These are phyloP conservation scores for Pimpla rufipes DNA, from an alignment of 2,888 invertebrate genomes.

Conservation along the genomic window DNA sequence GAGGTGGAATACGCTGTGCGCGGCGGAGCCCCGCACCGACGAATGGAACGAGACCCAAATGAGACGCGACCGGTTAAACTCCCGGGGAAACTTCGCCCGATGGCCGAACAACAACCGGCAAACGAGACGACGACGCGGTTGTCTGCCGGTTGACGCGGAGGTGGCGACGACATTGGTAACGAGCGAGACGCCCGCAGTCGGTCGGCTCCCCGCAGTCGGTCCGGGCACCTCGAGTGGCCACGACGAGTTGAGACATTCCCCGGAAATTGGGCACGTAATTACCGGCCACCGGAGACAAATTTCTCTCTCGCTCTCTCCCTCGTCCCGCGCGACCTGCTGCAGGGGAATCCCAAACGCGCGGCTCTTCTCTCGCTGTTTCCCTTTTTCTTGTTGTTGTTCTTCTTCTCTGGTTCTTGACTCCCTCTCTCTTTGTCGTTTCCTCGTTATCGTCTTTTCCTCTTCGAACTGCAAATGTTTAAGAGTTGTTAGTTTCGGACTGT, in stretches of 20 bases:
- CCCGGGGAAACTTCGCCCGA: neutral
- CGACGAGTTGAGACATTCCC: conserved; percentile 69
- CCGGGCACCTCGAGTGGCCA: conserved; percentile 28
- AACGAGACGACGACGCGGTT: too few relatives aligned
- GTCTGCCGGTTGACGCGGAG: neutral
- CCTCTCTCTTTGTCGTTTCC: too few relatives aligned
- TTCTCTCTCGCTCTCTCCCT: conserved; percentile 62
- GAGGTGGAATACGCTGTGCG: too few relatives aligned
- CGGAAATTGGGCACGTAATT: conserved; percentile 73
- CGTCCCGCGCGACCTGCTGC: too few relatives aligned
- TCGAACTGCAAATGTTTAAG: too few relatives aligned
- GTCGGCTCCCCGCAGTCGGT: conserved; percentile 1
- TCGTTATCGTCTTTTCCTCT: too few relatives aligned
- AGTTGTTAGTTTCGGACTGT: too few relatives aligned
- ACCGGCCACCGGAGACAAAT: conserved; percentile 71
- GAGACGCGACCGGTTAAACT: neutral
- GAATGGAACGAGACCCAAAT: conserved; percentile 1
- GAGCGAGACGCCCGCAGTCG: too few relatives aligned
- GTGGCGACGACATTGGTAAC: conserved; percentile 46
- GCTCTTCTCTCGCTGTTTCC: too few relatives aligned
- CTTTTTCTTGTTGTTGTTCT: too few relatives aligned
- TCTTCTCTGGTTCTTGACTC: too few relatives aligned
- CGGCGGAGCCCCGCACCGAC: too few relatives aligned
- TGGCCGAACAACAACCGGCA: neutral
- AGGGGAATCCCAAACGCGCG: conserved; percentile 35